A percentile compares a stretch with the other conserved stretches of the same genome.
Conservation (phyloP, 2,797 vertebrate species). For the Basileuterus tristriatus region DNA sequence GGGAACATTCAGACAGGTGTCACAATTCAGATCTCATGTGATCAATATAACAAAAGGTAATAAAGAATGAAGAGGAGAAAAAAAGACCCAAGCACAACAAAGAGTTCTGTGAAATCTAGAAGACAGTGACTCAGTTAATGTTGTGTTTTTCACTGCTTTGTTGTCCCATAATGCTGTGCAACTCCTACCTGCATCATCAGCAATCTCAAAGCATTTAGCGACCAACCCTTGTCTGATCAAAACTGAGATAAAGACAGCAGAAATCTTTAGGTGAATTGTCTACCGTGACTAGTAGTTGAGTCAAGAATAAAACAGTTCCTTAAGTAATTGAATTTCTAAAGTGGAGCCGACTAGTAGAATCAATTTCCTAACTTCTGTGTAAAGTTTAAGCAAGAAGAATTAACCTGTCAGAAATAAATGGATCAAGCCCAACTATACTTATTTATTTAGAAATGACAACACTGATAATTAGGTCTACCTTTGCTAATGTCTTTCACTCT, state of each 20-base stretch:
- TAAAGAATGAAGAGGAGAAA: neutral
- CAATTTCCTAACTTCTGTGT: neutral
- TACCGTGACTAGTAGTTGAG: neutral
- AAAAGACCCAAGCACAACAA: neutral
- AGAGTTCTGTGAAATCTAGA: neutral
- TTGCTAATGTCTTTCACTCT: neutral
- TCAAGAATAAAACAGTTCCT: neutral
- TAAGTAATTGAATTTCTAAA: neutral
- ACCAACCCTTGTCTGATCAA: neutral
- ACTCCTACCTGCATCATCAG: neutral
- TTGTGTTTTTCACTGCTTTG: neutral
- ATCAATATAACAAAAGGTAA: neutral
- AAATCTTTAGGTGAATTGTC: neutral
- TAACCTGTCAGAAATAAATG: neutral
- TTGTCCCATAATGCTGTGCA: neutral
- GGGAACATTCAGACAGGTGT: neutral
- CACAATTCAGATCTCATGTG: neutral
- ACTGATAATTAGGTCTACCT: neutral
- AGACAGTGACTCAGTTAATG: neutral
- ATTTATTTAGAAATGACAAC: neutral
- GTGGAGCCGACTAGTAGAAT: neutral
- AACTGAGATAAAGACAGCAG: neutral
- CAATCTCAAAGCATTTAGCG: neutral
- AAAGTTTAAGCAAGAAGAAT: neutral
- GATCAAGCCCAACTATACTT: neutral